Percentiles rank a stretch among this genome's conserved stretches.
Evolutionary conservation across 1,140 invertebrate genomes (phyloP).

Genomic region (Psix sp.): DNA sequence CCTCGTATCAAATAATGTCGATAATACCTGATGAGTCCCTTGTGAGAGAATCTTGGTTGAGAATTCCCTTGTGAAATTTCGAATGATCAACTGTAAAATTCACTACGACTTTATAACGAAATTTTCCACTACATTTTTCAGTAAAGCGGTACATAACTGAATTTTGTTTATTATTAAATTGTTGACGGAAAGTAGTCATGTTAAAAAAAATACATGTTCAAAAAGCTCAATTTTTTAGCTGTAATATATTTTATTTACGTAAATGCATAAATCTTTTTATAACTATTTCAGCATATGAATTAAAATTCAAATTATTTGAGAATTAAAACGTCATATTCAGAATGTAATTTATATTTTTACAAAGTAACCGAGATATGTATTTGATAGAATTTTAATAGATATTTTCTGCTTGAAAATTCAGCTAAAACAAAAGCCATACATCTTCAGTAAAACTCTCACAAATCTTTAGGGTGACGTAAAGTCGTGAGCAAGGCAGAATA

Average conservation of each 20-base stretch:
- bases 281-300: no score
- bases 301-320: no score
- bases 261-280: no score
- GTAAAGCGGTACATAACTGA: no score
- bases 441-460: constrained; percentile 35
- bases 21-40: constrained; percentile 53
- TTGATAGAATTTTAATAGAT: constrained; percentile 10
- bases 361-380: constrained; percentile 3
- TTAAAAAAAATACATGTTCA: no score
- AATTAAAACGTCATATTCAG: no score
- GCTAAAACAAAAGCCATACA: constrained; percentile 23
- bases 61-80: constrained; percentile 34
- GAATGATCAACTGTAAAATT: constrained; percentile 47
- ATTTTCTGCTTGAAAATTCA: constrained; percentile 46
- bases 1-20: constrained; percentile 50
- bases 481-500: constrained; percentile 28
- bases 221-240: no score
- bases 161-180: no score
- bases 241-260: no score
- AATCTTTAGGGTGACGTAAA: constrained; percentile 19
- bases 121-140: constrained; percentile 19
- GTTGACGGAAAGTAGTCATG: no score
- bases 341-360: no score
- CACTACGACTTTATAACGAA: constrained; percentile 29
- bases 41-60: constrained; percentile 36